Percentiles rank a stretch among this genome's conserved stretches.
These are phyloP conservation scores for Troglohyphantes excavatus DNA, from an alignment of 2,888 invertebrate species.

Conservation along the genomic window DNA sequence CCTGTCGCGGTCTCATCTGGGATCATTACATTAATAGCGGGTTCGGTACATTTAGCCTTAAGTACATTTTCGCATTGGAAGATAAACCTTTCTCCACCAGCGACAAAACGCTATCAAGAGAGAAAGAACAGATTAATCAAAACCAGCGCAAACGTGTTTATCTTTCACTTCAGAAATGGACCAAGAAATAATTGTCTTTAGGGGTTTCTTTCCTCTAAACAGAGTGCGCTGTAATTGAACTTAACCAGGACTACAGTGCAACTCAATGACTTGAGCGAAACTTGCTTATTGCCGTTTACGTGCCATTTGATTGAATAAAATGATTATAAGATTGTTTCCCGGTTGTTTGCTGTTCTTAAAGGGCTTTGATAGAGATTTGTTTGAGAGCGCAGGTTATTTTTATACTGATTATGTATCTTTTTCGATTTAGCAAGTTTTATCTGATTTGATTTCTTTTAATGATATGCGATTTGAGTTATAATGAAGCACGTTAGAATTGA, in stretches of 20 bases:
- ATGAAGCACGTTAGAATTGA: no score
- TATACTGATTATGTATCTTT: no score
- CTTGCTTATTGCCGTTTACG: background rate
- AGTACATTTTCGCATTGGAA: slow-evolving; percentile 8
- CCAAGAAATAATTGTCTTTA: slow-evolving; percentile 53
- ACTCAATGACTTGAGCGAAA: background rate
- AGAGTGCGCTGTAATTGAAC: slow-evolving; percentile 18
- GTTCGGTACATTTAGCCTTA: slow-evolving; percentile 4
- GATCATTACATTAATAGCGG: slow-evolving; percentile 10
- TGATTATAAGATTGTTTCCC: background rate
- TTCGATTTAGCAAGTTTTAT: no score
- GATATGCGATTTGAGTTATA: no score
- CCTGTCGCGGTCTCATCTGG: background rate
- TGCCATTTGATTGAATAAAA: slow-evolving; percentile 9
- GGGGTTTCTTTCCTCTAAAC: slow-evolving; percentile 19
- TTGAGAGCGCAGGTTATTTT: no score
- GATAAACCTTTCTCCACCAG: background rate
- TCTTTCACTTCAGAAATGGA: slow-evolving; percentile 63
- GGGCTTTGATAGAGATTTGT: no score
- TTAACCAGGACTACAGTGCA: background rate
- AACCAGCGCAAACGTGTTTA: slow-evolving; percentile 41
- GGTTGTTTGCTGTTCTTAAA: no score
- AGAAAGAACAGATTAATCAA: slow-evolving; percentile 40
- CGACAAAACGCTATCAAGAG: slow-evolving; percentile 31
- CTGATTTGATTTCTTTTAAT: no score